Percentiles rank a stretch among this genome's conserved stretches.
Conservation (phyloP, 2,888 invertebrate species). For the Leptinotarsa peninsularis region DNA sequence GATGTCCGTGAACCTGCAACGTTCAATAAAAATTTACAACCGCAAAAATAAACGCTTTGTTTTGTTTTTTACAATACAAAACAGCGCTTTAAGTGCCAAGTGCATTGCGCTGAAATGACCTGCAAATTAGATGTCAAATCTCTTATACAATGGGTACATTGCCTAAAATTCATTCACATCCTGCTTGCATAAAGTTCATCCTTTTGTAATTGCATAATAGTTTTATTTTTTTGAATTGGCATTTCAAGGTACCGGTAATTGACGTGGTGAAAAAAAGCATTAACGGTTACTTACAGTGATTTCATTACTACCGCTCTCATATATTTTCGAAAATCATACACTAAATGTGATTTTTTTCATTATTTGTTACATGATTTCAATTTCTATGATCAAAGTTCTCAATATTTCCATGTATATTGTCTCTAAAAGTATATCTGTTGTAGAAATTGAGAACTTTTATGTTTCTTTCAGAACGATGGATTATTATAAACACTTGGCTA, state of each 20-base stretch:
- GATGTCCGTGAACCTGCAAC: slow-evolving; percentile 59
- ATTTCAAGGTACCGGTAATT: slow-evolving; percentile 20
- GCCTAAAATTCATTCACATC: slow-evolving; percentile 47
- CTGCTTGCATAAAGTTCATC: slow-evolving; percentile 38
- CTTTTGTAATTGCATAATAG: slow-evolving; percentile 49
- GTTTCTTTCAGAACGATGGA: too few species aligned
- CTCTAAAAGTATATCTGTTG: too few species aligned
- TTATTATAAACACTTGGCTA: too few species aligned
- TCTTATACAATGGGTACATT: slow-evolving; percentile 49
- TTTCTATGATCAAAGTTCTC: too few species aligned
- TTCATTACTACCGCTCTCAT: too few species aligned
- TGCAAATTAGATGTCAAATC: slow-evolving; percentile 48
- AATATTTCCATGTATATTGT: too few species aligned
- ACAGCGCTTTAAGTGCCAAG: slow-evolving; percentile 39
- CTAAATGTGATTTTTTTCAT: too few species aligned
- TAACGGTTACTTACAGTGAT: too few species aligned
- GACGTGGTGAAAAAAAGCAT: not conserved
- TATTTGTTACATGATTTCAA: too few species aligned
- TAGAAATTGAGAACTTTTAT: too few species aligned
- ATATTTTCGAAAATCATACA: too few species aligned
- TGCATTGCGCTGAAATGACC: slow-evolving; percentile 46
- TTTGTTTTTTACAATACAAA: slow-evolving; percentile 41
- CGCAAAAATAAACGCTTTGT: slow-evolving; percentile 50
- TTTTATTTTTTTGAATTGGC: slow-evolving; percentile 44
- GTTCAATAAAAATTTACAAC: slow-evolving; percentile 52